A percentile compares a stretch with the other conserved stretches of the same genome.
phyloP scores from a whole-genome alignment of 2,888 invertebrate species.

The Tuta absoluta region DNA sequence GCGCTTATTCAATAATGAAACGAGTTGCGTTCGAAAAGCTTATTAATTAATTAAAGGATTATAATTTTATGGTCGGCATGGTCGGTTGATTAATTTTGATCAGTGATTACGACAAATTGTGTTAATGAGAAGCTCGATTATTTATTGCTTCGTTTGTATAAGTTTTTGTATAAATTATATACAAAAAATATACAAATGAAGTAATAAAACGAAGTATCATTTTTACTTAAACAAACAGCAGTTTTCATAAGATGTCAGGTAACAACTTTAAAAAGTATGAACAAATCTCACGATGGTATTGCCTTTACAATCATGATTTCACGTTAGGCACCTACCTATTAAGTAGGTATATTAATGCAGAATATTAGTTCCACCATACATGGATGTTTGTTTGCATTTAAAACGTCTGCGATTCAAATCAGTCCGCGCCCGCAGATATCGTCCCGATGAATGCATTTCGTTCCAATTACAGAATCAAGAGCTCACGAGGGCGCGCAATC shows the following conservation, averaged over 20 bases:
- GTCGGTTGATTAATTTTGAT: background rate
- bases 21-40: slow-evolving; percentile 6
- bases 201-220: too few species aligned
- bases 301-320: background rate
- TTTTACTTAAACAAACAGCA: too few species aligned
- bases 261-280: too few species aligned
- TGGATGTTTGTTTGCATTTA: slow-evolving; percentile 4
- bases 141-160: slow-evolving; percentile 4
- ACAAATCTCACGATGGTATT: background rate
- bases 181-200: too few species aligned
- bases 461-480: slow-evolving; percentile 69
- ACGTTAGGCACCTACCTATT: too few species aligned
- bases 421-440: slow-evolving; percentile 53
- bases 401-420: slow-evolving; percentile 32
- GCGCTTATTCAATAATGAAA: slow-evolving; percentile 17
- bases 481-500: slow-evolving; percentile 64
- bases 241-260: too few species aligned
- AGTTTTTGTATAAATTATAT: too few species aligned
- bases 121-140: slow-evolving; percentile 7
- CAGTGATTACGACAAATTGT: slow-evolving; percentile 6
- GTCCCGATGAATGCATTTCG: slow-evolving; percentile 49
- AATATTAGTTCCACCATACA: background rate
- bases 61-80: background rate
- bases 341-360: background rate
- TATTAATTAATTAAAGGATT: slow-evolving; percentile 1